Evolutionary conservation across 1,140 invertebrate genomes (phyloP).

Genomic region (Drosophila nigromelanica): DNA sequence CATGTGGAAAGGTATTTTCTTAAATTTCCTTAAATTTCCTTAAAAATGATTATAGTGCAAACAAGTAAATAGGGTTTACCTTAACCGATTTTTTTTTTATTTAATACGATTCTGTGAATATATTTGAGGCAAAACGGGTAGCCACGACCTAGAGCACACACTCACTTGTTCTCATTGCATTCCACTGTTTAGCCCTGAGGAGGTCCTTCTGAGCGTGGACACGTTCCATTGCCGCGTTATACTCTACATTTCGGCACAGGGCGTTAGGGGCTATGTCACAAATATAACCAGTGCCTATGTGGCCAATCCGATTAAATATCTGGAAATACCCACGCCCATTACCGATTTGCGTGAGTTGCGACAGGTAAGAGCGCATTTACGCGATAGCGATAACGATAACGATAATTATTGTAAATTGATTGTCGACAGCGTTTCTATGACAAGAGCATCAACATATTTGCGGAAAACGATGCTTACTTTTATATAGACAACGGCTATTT

Average conservation of each 20-base stretch:
- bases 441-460: slow-evolving; percentile 71
- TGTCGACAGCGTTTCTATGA: slow-evolving; percentile 50
- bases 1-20: too few relatives aligned
- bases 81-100: too few relatives aligned
- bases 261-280: slow-evolving; percentile 69
- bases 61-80: too few relatives aligned
- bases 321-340: slow-evolving; percentile 64
- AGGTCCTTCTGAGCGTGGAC: slow-evolving; percentile 61
- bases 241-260: slow-evolving; percentile 56
- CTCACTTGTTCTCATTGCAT: not conserved
- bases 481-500: slow-evolving; percentile 74
- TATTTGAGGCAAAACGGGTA: too few relatives aligned
- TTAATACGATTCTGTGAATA: too few relatives aligned
- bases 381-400: too few relatives aligned
- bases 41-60: too few relatives aligned
- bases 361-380: slow-evolving; percentile 31
- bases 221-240: slow-evolving; percentile 65
- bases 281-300: slow-evolving; percentile 50
- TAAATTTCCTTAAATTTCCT: too few relatives aligned
- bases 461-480: slow-evolving; percentile 66
- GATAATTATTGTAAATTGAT: too few relatives aligned
- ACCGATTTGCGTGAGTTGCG: slow-evolving; percentile 61
- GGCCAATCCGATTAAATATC: slow-evolving; percentile 61
- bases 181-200: slow-evolving; percentile 43
- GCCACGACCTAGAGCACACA: not conserved